phyloP scores from a whole-genome alignment of 2,113 vertebrate genomes.

The Scolopax mira region DNA sequence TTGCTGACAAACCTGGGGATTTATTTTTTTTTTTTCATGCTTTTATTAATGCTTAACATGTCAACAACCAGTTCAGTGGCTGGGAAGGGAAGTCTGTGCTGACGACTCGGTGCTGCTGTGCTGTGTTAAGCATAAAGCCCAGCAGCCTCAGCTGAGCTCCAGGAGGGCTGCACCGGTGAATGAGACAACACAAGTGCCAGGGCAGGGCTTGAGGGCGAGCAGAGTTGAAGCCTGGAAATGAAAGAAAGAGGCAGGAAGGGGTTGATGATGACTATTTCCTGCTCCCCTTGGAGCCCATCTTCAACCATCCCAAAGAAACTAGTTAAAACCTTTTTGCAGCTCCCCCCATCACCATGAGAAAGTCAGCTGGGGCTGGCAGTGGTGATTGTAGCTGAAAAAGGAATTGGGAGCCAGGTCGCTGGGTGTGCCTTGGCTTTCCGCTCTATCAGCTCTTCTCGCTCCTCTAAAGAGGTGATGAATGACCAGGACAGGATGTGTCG shows the following conservation, averaged over 20 bases:
- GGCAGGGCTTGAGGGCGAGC: neutral
- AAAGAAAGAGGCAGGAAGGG: neutral
- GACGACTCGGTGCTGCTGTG: fast-evolving
- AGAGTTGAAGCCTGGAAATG: neutral
- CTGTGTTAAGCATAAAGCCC: neutral
- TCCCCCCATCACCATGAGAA: fast-evolving
- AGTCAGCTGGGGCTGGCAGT: neutral
- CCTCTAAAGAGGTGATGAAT: neutral
- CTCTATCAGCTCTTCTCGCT: neutral
- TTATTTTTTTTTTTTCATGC: neutral
- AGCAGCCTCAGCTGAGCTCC: neutral
- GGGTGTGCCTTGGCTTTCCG: neutral
- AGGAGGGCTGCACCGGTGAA: neutral
- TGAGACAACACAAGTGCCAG: neutral
- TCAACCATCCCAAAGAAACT: neutral
- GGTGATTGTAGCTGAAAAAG: neutral
- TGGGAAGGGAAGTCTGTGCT: neutral
- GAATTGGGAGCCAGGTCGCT: neutral
- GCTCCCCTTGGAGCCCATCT: neutral
- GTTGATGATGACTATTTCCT: neutral
- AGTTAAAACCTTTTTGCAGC: neutral
- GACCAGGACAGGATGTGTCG: fast-evolving
- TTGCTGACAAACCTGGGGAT: constrained; percentile 22
- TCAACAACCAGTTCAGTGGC: neutral
- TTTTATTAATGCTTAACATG: neutral